Base-by-base conservation (phyloP, 2,113 vertebrate species). In the Tichodroma muraria region DNA sequence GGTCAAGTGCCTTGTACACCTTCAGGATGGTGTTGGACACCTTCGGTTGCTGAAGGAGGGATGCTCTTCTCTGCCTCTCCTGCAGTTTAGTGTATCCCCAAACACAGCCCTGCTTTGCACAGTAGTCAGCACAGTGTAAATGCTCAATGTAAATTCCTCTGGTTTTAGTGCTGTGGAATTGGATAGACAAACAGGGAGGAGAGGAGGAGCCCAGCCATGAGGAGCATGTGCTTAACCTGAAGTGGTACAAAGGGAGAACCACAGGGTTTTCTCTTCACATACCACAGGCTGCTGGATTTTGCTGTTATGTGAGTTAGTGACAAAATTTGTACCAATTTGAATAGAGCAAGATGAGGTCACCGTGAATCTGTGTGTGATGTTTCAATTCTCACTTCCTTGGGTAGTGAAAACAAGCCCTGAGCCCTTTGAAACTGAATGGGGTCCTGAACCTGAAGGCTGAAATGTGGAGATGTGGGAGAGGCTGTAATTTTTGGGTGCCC, bases 341-440 rank as follows among this genome's bases (percentile, higher is more conserved):
- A 49, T 17, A 73, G 64, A 78, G 37, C 42, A 24, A 50, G 37
- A 53, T 0, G 0, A 83, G 35, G 47, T 65, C 45, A 37, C 19
- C 0, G 0, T 2, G 1, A 0, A 2, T 52, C 47, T 49, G 19
- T 5, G 2, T 28, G 63, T 38, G 44, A 20, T 24, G 27, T 73
- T 85, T 54, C 40, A 83, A 28, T 65, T 91, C 35, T 73, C 37
- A 64, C 24, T 69, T 84, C 42, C 10, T 23, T 2, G 3, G n/a
- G 38, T 45, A 10, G 35, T 25, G 53, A 49, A 65, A 89, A 53
- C 22, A 47, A 85, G 10, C 5, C 31, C 73, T 80, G 80, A 78
- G 78, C 45, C 45, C 28, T 83, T 59, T 72, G 44, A 56, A 61
- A 23, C 21, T 59, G 37, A 33, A 13, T 13, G 37, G 37, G 21